Evolutionary conservation across 2,888 invertebrate genomes (phyloP).

Genomic region (Synanthedon vespiformis): DNA sequence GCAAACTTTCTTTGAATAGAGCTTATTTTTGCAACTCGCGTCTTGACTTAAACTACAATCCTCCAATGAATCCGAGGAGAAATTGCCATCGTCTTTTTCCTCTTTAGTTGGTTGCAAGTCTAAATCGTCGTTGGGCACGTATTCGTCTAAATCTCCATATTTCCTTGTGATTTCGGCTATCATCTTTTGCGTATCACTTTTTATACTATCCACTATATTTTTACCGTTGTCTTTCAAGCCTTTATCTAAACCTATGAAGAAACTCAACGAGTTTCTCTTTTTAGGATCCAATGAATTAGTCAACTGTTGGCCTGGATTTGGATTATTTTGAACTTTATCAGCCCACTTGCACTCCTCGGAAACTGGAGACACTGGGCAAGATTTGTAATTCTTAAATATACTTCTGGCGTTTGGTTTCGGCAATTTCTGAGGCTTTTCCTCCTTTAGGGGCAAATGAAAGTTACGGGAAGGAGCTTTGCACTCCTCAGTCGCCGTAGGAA

Average conservation of each 20-base stretch:
- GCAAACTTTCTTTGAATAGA: constrained; percentile 64
- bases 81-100: constrained; percentile 75
- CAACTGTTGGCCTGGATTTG: constrained; percentile 31
- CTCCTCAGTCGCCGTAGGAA: constrained; percentile 31
- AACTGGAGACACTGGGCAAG: constrained; percentile 85
- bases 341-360: constrained; percentile 81
- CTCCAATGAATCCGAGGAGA: constrained; percentile 84
- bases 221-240: constrained; percentile 56
- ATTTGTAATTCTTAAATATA: constrained; percentile 77
- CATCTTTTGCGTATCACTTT: constrained; percentile 75
- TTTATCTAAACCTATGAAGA: constrained; percentile 74
- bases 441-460: constrained; percentile 44
- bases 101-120: constrained; percentile 52
- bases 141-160: constrained; percentile 73
- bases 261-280: constrained; percentile 74
- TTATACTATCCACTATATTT: constrained; percentile 73
- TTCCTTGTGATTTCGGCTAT: constrained; percentile 75
- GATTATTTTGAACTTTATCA: constrained; percentile 40
- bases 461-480: constrained; percentile 42
- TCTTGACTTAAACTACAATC: constrained; percentile 74
- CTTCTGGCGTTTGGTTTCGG: constrained; percentile 56
- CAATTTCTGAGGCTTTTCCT: constrained; percentile 44
- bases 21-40: constrained; percentile 59
- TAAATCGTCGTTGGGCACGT: constrained; percentile 31
- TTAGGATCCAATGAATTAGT: constrained; percentile 56